Conservation (phyloP, 2,888 invertebrate species). For the Drosophila antonietae region DNA sequence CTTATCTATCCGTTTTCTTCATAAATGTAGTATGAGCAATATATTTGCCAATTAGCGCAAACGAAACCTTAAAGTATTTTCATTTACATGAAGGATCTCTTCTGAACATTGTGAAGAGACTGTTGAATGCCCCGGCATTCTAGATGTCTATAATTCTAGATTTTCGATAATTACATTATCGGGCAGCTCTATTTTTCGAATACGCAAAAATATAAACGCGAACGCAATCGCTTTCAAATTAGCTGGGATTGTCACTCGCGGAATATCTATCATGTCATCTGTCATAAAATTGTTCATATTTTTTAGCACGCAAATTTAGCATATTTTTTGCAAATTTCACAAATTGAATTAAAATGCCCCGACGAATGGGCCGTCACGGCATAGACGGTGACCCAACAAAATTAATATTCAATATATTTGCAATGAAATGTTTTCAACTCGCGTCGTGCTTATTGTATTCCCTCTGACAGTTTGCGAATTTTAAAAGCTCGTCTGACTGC, state of each 20-base stretch:
- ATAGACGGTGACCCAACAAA: constrained; percentile 32
- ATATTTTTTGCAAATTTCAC: constrained; percentile 57
- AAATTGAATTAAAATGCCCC: constrained; percentile 71
- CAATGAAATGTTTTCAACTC: constrained; percentile 71
- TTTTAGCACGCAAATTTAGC: constrained; percentile 42
- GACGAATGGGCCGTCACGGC: constrained; percentile 40
- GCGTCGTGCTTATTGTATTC: constrained; percentile 62
- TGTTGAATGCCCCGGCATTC: too few species aligned
- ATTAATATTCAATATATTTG: constrained; percentile 76
- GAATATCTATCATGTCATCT: constrained; percentile 60
- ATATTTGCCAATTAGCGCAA: constrained; percentile 54
- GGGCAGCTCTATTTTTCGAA: not conserved
- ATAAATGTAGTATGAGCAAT: constrained; percentile 46
- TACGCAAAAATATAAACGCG: not conserved
- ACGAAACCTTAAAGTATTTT: constrained; percentile 8
- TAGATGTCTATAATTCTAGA: not conserved
- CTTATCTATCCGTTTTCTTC: constrained; percentile 26
- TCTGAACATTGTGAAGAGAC: not conserved
- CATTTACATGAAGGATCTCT: not conserved
- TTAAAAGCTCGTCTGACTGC: constrained; percentile 54
- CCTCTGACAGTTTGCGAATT: constrained; percentile 71
- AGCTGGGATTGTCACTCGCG: constrained; percentile 27
- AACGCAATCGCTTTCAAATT: constrained; percentile 33
- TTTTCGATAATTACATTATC: not conserved
- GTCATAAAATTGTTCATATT: constrained; percentile 55